Percentiles rank a stretch among this genome's conserved stretches.
Conservation (phyloP, 1,140 invertebrate genomes). For the Coenobita brevimanus region DNA sequence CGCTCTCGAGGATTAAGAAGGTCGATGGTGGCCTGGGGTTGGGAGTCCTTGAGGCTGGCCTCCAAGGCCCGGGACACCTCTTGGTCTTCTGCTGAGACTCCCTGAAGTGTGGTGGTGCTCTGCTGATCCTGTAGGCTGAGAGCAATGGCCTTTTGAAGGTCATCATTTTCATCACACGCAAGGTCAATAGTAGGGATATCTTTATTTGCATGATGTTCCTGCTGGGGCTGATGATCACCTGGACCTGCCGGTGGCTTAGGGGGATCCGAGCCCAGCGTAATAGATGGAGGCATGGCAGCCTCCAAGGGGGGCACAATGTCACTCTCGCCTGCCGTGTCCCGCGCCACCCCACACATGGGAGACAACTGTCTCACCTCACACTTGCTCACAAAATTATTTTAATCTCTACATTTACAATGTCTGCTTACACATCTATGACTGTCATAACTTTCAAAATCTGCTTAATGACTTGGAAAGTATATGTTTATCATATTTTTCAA, state of each 20-base stretch:
- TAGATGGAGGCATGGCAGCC: constrained; percentile 59
- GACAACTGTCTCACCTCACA: constrained; percentile 31
- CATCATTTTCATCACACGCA: constrained; percentile 71
- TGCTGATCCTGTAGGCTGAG: constrained; percentile 73
- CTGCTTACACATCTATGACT: too few species aligned
- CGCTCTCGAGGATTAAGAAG: constrained; percentile 75
- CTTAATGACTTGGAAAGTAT: too few species aligned
- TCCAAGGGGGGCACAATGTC: constrained; percentile 57
- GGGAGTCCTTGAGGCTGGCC: constrained; percentile 74
- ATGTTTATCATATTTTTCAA: too few species aligned
- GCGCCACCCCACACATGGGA: constrained; percentile 64
- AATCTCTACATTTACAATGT: too few species aligned
- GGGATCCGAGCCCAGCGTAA: constrained; percentile 58
- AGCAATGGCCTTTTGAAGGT: constrained; percentile 75
- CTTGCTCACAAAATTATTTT: not conserved
- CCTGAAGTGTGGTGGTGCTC: constrained; percentile 71
- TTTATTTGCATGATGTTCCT: constrained; percentile 39
- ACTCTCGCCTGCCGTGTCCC: constrained; percentile 58
- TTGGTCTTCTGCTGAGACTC: constrained; percentile 73
- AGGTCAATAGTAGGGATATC: constrained; percentile 59
- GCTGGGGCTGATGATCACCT: constrained; percentile 37
- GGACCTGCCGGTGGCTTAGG: constrained; percentile 49
- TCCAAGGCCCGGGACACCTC: constrained; percentile 74
- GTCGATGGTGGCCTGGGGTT: constrained; percentile 75
- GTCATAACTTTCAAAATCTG: too few species aligned